Percentiles rank a stretch among this genome's conserved stretches.
phyloP scores from a whole-genome alignment of 1,140 invertebrate species.

The Phenacoccus solenopsis region DNA sequence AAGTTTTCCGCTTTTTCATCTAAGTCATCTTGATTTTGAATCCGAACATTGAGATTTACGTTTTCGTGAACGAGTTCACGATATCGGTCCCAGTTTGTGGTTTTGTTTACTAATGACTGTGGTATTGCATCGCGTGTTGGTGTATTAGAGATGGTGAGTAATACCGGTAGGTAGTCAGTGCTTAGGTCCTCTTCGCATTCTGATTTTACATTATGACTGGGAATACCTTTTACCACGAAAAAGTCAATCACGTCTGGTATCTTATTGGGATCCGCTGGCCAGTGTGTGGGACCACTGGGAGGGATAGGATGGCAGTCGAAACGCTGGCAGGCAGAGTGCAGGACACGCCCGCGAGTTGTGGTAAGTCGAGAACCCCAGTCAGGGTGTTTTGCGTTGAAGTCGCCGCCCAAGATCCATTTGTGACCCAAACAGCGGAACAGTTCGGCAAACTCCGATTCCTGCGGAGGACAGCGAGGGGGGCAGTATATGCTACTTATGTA shows the following conservation, averaged over 20 bases:
- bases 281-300: conserved; percentile 33
- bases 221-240: conserved; percentile 29
- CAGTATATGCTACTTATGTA: background rate
- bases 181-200: conserved; percentile 21
- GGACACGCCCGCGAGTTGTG: conserved; percentile 29
- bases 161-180: conserved; percentile 27
- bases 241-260: conserved; percentile 33
- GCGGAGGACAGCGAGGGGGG: too few species aligned
- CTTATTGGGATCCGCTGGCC: conserved; percentile 30
- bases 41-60: too few species aligned
- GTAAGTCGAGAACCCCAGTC: conserved; percentile 28
- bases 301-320: conserved; percentile 28
- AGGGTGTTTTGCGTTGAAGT: conserved; percentile 14
- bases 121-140: conserved; percentile 14
- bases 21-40: too few species aligned
- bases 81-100: too few species aligned
- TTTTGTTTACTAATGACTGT: too few species aligned
- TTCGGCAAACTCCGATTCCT: too few species aligned
- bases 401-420: background rate
- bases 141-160: conserved; percentile 11
- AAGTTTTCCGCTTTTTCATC: too few species aligned
- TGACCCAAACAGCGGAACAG: too few species aligned
- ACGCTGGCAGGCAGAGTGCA: conserved; percentile 26
- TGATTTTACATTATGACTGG: conserved; percentile 22
- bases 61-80: too few species aligned